Evolutionary conservation across 2,797 vertebrate genomes (phyloP).

Genomic region (Petrocephalus schoutedeni): DNA sequence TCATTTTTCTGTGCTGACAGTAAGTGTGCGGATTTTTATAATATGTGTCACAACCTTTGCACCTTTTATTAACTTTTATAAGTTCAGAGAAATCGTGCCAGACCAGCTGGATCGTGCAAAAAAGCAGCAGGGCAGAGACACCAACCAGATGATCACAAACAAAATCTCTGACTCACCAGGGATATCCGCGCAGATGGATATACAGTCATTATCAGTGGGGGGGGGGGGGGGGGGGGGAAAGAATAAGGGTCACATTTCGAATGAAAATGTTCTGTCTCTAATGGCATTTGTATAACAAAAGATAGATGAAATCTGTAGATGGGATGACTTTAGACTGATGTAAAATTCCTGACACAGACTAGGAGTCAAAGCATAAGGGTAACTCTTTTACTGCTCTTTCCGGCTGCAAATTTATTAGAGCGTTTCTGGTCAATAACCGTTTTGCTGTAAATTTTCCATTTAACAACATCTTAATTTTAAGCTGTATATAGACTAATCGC

Average conservation of each 20-base stretch:
- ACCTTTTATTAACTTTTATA: conserved; percentile 31
- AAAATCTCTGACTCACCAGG: conserved; percentile 1
- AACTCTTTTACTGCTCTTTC: too few relatives aligned
- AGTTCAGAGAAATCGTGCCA: conserved; percentile 31
- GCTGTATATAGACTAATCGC: neutral
- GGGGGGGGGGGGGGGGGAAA: neutral
- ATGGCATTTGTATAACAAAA: neutral
- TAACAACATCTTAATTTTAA: neutral
- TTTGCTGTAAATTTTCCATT: neutral
- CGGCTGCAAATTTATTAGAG: neutral
- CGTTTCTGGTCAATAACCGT: neutral
- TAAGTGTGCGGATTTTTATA: neutral
- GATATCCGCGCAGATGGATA: neutral
- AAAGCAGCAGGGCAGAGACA: conserved; percentile 17
- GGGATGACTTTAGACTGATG: neutral
- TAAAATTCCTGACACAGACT: neutral
- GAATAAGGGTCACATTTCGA: neutral
- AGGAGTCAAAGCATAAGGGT: neutral
- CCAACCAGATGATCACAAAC: conserved; percentile 17
- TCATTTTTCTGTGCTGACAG: neutral
- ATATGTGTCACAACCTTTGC: conserved; percentile 25
- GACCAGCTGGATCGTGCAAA: conserved; percentile 21
- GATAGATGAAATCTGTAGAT: neutral
- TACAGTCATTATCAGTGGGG: neutral
- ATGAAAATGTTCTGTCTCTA: neutral